These are phyloP conservation scores for Pinna nobilis DNA, from an alignment of 1,140 invertebrate species.

Conservation along the genomic window DNA sequence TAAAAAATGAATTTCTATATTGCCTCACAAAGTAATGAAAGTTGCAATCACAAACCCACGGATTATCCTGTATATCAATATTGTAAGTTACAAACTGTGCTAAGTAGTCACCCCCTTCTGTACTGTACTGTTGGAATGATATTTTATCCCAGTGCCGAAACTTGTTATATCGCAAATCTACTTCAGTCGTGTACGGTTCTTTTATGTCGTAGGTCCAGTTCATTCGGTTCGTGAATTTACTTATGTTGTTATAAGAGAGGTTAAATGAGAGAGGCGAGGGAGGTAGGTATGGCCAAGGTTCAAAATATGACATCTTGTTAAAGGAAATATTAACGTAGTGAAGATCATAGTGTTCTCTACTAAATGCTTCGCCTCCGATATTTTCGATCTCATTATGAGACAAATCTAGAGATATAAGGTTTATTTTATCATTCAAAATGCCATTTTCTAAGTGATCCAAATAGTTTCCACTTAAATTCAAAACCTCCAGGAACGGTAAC, in stretches of 20 bases:
- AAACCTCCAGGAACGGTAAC: not conserved
- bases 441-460: constrained; percentile 3
- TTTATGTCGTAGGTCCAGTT: constrained; percentile 28
- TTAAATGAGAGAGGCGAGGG: constrained; percentile 17
- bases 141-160: constrained; percentile 14
- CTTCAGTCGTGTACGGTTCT: constrained; percentile 19
- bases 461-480: constrained; percentile 21
- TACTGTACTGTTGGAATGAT: constrained; percentile 20
- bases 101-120: not conserved
- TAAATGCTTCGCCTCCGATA: constrained; percentile 25
- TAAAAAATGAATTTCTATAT: constrained; percentile 25
- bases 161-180: constrained; percentile 33
- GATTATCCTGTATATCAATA: constrained; percentile 35
- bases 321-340: constrained; percentile 8
- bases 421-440: constrained; percentile 5
- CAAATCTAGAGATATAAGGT: constrained; percentile 17
- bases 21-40: constrained; percentile 25
- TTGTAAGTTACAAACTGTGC: constrained; percentile 24
- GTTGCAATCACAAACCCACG: constrained; percentile 41
- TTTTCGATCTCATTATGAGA: constrained; percentile 28
- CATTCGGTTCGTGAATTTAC: constrained; percentile 31
- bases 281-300: constrained; percentile 37
- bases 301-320: constrained; percentile 27
- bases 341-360: not conserved
- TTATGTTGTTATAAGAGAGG: constrained; percentile 26